A percentile compares a stretch with the other conserved stretches of the same genome.
These are phyloP conservation scores for Labia minor DNA, from an alignment of 2,888 invertebrate species.

Conservation along the genomic window DNA sequence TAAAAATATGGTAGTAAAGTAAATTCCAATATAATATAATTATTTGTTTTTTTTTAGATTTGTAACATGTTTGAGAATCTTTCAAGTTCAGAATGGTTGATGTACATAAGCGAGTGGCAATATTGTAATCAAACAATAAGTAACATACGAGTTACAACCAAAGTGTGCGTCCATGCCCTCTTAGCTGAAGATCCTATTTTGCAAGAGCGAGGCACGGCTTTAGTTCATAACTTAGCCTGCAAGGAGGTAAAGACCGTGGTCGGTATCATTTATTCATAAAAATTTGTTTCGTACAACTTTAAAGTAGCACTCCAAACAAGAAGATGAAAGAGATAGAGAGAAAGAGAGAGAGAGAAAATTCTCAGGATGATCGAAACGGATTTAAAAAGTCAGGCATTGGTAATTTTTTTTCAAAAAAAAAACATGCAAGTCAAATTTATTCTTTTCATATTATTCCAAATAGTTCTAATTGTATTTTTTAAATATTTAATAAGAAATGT, in stretches of 20 bases:
- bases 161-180: conserved; percentile 77
- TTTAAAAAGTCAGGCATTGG: too few relatives aligned
- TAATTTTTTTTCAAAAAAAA: too few relatives aligned
- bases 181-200: conserved; percentile 59
- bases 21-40: too few relatives aligned
- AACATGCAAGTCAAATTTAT: too few relatives aligned
- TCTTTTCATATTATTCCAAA: too few relatives aligned
- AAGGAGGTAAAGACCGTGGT: conserved; percentile 97
- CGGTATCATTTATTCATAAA: conserved; percentile 48
- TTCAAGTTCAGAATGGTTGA: conserved; percentile 81
- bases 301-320: too few relatives aligned
- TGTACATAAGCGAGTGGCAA: conserved; percentile 90
- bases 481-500: too few relatives aligned
- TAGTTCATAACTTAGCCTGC: conserved; percentile 82
- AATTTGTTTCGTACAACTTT: background rate
- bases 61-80: conserved; percentile 83
- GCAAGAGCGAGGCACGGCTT: conserved; percentile 72
- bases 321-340: background rate
- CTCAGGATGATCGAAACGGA: too few relatives aligned
- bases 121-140: conserved; percentile 63
- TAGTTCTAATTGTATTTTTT: too few relatives aligned
- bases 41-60: conserved; percentile 53
- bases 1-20: background rate
- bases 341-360: background rate
- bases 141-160: conserved; percentile 82